Conservation (phyloP, 2,888 invertebrate species). For the Priocnemis perturbator region DNA sequence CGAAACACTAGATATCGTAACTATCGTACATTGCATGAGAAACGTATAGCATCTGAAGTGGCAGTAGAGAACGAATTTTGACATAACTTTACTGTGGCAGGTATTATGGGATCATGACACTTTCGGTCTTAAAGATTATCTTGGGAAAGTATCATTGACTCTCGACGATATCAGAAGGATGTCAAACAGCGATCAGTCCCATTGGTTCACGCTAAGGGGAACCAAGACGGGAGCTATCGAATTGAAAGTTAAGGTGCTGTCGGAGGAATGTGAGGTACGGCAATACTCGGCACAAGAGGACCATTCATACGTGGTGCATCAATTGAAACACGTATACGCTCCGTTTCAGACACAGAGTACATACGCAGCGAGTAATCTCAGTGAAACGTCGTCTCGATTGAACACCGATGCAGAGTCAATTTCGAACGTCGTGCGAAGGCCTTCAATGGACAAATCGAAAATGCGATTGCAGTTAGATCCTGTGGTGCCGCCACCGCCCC, state of each 20-base stretch:
- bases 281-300: too few species aligned
- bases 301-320: too few species aligned
- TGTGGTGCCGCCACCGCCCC: slow-evolving; percentile 69
- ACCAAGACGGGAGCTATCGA: slow-evolving; percentile 76
- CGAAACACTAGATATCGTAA: slow-evolving; percentile 76
- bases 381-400: slow-evolving; percentile 60
- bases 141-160: slow-evolving; percentile 76
- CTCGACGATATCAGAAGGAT: slow-evolving; percentile 75
- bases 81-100: slow-evolving; percentile 56
- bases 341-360: slow-evolving; percentile 63
- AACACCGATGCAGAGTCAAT: slow-evolving; percentile 47
- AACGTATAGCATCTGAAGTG: not conserved
- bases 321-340: not conserved
- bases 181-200: slow-evolving; percentile 73
- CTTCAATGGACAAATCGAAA: slow-evolving; percentile 68
- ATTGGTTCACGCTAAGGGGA: slow-evolving; percentile 75
- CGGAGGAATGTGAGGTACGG: slow-evolving; percentile 69
- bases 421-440: slow-evolving; percentile 61
- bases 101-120: slow-evolving; percentile 77
- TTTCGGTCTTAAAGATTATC: slow-evolving; percentile 77
- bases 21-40: not conserved
- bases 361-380: slow-evolving; percentile 65
- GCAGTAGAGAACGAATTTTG: too few species aligned
- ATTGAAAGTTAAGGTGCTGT: slow-evolving; percentile 73
- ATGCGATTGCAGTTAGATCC: slow-evolving; percentile 66